These are phyloP conservation scores for Discoglossus pictus DNA, from an alignment of 2,797 vertebrate species.

Conservation along the genomic window DNA sequence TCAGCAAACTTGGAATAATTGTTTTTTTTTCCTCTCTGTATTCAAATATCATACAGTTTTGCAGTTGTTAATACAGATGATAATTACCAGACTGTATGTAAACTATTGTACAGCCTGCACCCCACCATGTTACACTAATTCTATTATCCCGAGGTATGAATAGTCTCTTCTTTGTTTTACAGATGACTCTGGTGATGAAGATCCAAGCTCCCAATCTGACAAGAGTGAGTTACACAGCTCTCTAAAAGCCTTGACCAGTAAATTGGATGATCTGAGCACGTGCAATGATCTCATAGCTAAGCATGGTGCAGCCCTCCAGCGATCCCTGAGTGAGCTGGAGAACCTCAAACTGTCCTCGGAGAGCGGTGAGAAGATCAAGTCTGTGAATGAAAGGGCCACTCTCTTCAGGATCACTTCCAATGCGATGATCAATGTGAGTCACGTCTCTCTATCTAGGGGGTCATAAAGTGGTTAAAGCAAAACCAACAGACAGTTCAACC, in stretches of 20 bases:
- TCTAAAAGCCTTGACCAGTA: conserved; percentile 86
- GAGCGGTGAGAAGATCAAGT: conserved; percentile 92
- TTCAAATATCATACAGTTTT: no score
- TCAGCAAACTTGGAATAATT: no score
- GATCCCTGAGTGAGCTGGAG: conserved; percentile 93
- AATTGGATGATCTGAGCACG: conserved; percentile 92
- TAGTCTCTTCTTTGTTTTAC: conserved; percentile 27
- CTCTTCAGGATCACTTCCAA: conserved; percentile 98
- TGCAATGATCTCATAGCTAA: conserved; percentile 96
- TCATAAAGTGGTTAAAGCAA: no score
- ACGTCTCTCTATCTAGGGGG: no score
- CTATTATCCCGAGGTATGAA: no score
- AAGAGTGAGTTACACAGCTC: conserved; percentile 88
- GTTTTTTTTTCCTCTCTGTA: no score
- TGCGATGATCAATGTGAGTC: conserved; percentile 98
- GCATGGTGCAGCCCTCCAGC: conserved; percentile 93
- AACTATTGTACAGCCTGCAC: no score
- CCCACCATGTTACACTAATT: no score
- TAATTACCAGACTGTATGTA: no score
- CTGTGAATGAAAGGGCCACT: conserved; percentile 90
- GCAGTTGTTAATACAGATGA: no score
- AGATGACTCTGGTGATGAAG: conserved; percentile 98
- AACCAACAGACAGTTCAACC: no score
- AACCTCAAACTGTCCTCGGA: conserved; percentile 82
- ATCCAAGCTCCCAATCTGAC: conserved; percentile 85